A percentile compares a stretch with the other conserved stretches of the same genome.
phyloP scores from a whole-genome alignment of 1,140 invertebrate genomes.

The Zaprionus capensis region DNA sequence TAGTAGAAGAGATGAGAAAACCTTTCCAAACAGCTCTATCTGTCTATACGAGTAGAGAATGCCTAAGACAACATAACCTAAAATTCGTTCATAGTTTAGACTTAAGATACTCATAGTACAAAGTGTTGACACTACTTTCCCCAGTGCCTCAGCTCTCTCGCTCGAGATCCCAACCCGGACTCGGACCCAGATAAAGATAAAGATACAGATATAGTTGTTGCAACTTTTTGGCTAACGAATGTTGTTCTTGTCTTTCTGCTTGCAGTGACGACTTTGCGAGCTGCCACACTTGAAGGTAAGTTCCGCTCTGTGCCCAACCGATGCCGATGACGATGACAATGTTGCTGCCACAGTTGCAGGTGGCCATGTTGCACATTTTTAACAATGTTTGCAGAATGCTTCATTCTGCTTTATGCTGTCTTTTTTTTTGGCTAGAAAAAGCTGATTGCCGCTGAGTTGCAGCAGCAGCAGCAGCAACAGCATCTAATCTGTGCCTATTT shows the following conservation, averaged over 20 bases:
- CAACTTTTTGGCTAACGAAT: conserved; percentile 9
- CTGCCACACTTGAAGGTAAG: conserved; percentile 39
- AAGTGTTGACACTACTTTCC: not conserved
- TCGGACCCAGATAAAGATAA: not conserved
- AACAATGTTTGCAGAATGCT: not conserved
- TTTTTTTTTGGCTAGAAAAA: conserved; percentile 1
- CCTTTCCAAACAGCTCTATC: not conserved
- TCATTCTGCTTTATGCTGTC: not conserved
- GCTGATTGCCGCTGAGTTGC: conserved; percentile 13
- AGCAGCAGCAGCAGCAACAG: conserved; percentile 11
- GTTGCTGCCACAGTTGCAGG: not conserved
- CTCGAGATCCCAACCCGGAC: no score
- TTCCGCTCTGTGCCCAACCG: not conserved
- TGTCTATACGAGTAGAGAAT: no score
- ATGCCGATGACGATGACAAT: not conserved
- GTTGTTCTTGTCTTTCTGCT: conserved; percentile 23
- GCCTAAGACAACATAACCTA: not conserved
- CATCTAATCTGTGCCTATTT: conserved; percentile 62
- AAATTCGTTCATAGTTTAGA: not conserved
- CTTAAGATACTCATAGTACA: not conserved
- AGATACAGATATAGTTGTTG: not conserved
- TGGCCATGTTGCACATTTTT: not conserved
- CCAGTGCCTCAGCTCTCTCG: not conserved
- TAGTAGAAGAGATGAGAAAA: not conserved
- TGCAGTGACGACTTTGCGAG: conserved; percentile 14